Evolutionary conservation across 2,888 invertebrate species (phyloP), one percentile per base, ranked within the genome.

Genomic region (Scaptomyza caliginosa): DNA sequence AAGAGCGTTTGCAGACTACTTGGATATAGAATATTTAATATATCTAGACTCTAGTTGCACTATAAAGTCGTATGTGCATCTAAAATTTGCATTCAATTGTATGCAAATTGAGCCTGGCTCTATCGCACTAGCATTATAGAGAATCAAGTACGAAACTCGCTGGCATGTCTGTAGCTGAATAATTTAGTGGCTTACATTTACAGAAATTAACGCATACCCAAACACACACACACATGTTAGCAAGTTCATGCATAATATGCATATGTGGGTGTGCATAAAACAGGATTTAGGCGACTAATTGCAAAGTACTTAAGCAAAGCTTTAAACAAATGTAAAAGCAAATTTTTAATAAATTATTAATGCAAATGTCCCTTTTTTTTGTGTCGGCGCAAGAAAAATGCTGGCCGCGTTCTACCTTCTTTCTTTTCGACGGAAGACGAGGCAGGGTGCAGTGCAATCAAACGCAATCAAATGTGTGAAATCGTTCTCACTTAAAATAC

Each of bases 261-360:
- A 67, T 55, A 57, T 52, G 49, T 52, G 54, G 34, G 57, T 64
- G 73, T 72, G 56, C 64, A 56, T 52, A 74, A 83, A 85, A 86
- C 70, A 63, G 82, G 87, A 89, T 89, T 89, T 88, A 80, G 62
- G 72, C 78, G 89, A 90, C 90, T 89, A 89, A 89, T 89, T 89
- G 90, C 85, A 88, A 89, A 89, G 89, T 90, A 80, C 89, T 90
- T 90, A 84, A 89, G 85, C 76, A 86, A 86, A 84, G 88, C 87
- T 89, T 86, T 77, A 77, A 83, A 86, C 87, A 88, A 88, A 88
- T 88, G 88, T 74, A 81, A 81, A 78, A 88, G 87, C 75, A 77
- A 77, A 74, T 84, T 73, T 88, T 85, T 80, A 64, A 88, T 89
- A 82, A 88, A 89, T 90, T 89, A 88, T 89, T 89, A 73, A 81